phyloP scores from a whole-genome alignment of 2,888 invertebrate genomes.

The Hololepta plana region DNA sequence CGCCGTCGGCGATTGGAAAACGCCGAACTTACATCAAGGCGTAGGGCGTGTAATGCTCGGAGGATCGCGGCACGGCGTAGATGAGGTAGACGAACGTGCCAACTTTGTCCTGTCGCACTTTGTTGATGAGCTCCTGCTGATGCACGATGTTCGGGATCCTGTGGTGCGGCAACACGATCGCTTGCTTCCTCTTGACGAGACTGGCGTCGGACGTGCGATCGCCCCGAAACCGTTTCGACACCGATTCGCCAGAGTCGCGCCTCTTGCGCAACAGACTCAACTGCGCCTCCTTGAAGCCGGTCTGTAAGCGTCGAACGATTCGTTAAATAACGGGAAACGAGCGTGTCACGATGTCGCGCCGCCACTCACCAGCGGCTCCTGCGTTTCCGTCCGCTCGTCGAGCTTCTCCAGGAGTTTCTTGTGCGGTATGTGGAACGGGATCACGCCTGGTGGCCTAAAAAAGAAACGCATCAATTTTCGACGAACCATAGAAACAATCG shows the following conservation, averaged over 20 bases:
- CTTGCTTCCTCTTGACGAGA: conserved; percentile 5
- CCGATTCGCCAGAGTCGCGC: background rate
- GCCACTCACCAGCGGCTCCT: conserved; percentile 39
- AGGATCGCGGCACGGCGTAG: conserved; percentile 52
- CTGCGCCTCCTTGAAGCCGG: background rate
- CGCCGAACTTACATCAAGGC: conserved; percentile 42
- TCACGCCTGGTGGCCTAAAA: too few species aligned
- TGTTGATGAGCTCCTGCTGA: conserved; percentile 29
- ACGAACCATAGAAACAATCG: too few species aligned
- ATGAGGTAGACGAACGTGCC: conserved; percentile 59
- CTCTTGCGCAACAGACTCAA: background rate
- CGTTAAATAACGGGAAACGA: background rate
- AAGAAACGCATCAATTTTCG: too few species aligned
- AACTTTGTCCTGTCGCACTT: conserved; percentile 35
- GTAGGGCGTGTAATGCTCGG: conserved; percentile 57
- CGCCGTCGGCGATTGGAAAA: background rate
- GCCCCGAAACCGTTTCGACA: conserved; percentile 1
- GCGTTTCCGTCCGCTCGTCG: conserved; percentile 33
- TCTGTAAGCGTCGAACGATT: background rate
- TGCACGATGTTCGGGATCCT: conserved; percentile 21
- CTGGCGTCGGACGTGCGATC: conserved; percentile 6
- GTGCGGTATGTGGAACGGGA: conserved; percentile 23
- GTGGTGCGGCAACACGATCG: conserved; percentile 16
- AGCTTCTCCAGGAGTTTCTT: conserved; percentile 41
- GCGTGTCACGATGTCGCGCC: background rate